A percentile compares a stretch with the other conserved stretches of the same genome.
These are phyloP conservation scores for Delichon dasypus DNA, from an alignment of 2,797 vertebrate species.

Conservation along the genomic window DNA sequence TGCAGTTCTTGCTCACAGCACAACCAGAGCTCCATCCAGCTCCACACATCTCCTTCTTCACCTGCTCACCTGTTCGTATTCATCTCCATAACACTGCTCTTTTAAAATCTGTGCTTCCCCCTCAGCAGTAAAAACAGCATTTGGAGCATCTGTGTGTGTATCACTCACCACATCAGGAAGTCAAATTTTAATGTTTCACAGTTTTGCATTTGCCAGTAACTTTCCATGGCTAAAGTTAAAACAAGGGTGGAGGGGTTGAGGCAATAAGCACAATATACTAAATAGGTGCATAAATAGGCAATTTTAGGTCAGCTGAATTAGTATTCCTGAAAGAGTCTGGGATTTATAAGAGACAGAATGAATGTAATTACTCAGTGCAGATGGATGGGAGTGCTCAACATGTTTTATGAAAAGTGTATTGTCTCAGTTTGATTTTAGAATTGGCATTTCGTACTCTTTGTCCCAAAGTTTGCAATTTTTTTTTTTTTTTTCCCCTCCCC, in stretches of 20 bases:
- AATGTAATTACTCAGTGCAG: background rate
- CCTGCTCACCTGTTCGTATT: background rate
- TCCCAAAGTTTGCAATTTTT: background rate
- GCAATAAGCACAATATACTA: background rate
- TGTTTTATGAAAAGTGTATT: background rate
- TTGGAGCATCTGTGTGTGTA: background rate
- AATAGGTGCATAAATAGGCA: background rate
- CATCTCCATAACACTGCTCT: fast-evolving
- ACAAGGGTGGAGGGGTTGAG: background rate
- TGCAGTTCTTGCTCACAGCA: background rate
- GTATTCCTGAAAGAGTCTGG: background rate
- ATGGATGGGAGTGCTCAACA: background rate
- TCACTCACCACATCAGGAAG: background rate
- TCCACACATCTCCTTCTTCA: background rate
- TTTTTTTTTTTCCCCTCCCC: background rate
- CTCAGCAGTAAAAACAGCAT: background rate
- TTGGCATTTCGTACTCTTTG: background rate
- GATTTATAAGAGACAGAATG: background rate
- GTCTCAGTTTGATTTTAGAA: background rate
- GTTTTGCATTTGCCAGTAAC: background rate
- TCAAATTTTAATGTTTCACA: background rate
- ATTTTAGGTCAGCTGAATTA: background rate
- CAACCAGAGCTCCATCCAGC: background rate
- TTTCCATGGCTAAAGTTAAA: background rate
- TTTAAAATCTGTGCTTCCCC: background rate